A percentile compares a stretch with the other conserved stretches of the same genome.
Conservation (phyloP, 1,140 invertebrate genomes). For the Ctenoplectra terminalis region DNA sequence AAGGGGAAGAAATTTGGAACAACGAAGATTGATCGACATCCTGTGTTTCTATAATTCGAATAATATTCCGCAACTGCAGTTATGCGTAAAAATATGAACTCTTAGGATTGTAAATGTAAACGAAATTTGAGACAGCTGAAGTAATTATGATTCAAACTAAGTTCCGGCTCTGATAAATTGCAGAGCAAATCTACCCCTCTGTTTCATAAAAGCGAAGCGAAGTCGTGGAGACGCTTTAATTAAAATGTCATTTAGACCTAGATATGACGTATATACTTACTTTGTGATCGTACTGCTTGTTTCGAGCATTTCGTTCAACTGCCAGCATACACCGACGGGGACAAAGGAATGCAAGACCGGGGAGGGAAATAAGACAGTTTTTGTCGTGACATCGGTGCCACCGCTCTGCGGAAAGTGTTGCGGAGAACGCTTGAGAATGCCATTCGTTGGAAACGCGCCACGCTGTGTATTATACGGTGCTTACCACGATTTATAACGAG, state of each 20-base stretch:
- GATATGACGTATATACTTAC: slow-evolving; percentile 3
- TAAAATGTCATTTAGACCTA: slow-evolving; percentile 26
- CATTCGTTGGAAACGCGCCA: not conserved
- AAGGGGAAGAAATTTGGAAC: not conserved
- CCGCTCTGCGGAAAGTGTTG: slow-evolving; percentile 1
- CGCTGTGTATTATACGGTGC: not conserved
- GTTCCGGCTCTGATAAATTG: slow-evolving; percentile 15
- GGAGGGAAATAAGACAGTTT: slow-evolving; percentile 6
- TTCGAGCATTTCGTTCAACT: slow-evolving; percentile 5
- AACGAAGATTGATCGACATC: no score
- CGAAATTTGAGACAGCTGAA: not conserved
- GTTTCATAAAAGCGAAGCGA: not conserved
- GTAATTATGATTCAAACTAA: not conserved
- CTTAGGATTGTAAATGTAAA: not conserved
- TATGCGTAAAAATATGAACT: not conserved
- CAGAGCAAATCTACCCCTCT: not conserved
- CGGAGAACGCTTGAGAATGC: not conserved
- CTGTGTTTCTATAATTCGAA: not conserved
- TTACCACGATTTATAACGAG: not conserved
- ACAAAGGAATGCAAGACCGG: not conserved
- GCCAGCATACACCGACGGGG: not conserved
- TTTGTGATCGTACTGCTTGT: not conserved
- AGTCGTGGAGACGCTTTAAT: slow-evolving; percentile 9
- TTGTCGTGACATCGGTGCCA: not conserved
- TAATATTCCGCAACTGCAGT: no score